A percentile compares a stretch with the other conserved stretches of the same genome.
phyloP scores from a whole-genome alignment of 2,797 vertebrate species.

The Gallinago solitaria region DNA sequence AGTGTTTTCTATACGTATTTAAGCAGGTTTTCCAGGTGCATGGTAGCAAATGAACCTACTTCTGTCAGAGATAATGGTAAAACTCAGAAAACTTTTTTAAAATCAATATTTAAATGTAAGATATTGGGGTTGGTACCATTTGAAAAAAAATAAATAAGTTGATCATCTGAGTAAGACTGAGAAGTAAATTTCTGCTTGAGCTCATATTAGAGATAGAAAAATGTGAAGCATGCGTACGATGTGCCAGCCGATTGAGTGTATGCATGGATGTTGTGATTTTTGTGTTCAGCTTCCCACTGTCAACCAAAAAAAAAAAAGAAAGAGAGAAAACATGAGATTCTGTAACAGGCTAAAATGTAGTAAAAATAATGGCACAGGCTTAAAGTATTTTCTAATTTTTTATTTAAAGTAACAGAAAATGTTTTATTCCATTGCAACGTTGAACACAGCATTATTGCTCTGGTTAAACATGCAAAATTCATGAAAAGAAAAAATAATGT shows the following conservation, averaged over 20 bases:
- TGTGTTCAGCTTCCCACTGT: background rate
- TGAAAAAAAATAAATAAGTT: background rate
- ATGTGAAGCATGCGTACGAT: background rate
- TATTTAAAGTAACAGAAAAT: background rate
- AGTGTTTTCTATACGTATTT: background rate
- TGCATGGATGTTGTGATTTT: conserved; percentile 21
- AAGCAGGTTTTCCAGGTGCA: background rate
- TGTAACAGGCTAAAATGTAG: background rate
- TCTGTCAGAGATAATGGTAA: background rate
- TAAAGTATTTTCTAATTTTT: background rate
- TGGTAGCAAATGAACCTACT: background rate
- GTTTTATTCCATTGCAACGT: background rate
- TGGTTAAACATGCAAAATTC: conserved; percentile 30
- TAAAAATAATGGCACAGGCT: background rate
- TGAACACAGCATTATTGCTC: background rate
- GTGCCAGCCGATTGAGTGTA: background rate
- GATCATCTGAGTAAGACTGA: background rate
- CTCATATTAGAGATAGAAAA: background rate
- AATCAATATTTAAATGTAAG: background rate
- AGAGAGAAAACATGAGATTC: background rate
- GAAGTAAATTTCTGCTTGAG: background rate
- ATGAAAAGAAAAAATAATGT: conserved; percentile 14
- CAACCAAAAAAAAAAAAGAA: background rate
- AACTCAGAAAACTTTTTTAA: background rate
- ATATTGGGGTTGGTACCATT: background rate